These are phyloP conservation scores for Furcifer pardalis DNA, from an alignment of 2,797 vertebrate species.

Conservation along the genomic window DNA sequence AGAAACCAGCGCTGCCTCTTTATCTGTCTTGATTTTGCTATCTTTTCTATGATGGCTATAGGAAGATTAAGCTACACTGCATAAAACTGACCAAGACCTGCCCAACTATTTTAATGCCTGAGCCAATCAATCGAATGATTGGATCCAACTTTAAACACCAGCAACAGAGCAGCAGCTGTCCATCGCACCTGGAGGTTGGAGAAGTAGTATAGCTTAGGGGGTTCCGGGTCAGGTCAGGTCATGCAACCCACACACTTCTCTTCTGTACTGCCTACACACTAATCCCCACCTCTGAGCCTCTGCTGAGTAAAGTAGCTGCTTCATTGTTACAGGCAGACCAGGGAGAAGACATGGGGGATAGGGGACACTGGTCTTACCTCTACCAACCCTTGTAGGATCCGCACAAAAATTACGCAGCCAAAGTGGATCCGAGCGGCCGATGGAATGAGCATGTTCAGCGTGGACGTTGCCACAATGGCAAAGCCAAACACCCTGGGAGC, in stretches of 20 bases:
- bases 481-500: slow-evolving; percentile 89
- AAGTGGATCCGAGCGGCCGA: slow-evolving; percentile 90
- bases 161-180: background rate
- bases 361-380: slow-evolving; percentile 77
- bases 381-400: slow-evolving; percentile 92
- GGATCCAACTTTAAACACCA: background rate
- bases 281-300: background rate
- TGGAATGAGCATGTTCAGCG: slow-evolving; percentile 92
- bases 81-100: no score
- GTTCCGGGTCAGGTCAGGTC: background rate
- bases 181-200: background rate
- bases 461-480: slow-evolving; percentile 91
- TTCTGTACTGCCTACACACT: background rate
- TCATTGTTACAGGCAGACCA: background rate
- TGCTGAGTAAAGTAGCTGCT: background rate
- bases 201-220: background rate
- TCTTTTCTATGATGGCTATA: background rate
- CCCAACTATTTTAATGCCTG: background rate
- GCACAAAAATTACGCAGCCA: slow-evolving; percentile 91
- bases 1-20: background rate
- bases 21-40: background rate
- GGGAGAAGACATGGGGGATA: background rate
- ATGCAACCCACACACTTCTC: background rate
- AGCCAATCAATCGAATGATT: background rate
- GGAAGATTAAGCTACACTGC: background rate